phyloP scores from a whole-genome alignment of 2,888 invertebrate genomes.

The Macrostomum cliftonense region DNA sequence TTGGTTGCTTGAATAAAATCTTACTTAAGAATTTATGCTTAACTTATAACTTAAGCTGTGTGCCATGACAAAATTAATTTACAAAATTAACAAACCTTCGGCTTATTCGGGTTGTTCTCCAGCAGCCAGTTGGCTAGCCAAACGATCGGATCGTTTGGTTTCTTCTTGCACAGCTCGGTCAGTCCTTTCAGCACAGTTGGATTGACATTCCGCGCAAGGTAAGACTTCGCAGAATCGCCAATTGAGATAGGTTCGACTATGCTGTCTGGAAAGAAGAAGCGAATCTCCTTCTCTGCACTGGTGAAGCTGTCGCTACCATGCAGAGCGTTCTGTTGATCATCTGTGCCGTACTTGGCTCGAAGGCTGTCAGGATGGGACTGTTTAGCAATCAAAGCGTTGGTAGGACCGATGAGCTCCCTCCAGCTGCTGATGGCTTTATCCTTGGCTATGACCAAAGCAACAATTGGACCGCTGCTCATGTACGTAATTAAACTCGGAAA shows the following conservation, averaged over 20 bases:
- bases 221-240: slow-evolving; percentile 48
- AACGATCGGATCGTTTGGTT: slow-evolving; percentile 54
- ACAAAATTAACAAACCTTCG: slow-evolving; percentile 19
- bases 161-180: slow-evolving; percentile 49
- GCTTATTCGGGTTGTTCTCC: slow-evolving; percentile 56
- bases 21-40: too few relatives aligned
- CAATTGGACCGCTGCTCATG: slow-evolving; percentile 56
- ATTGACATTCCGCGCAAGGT: slow-evolving; percentile 50
- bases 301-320: slow-evolving; percentile 55
- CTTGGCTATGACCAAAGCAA: slow-evolving; percentile 50
- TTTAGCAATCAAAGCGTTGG: slow-evolving; percentile 37
- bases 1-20: too few relatives aligned
- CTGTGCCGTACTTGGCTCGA: slow-evolving; percentile 53
- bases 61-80: too few relatives aligned
- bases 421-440: slow-evolving; percentile 54
- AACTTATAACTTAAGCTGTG: too few relatives aligned
- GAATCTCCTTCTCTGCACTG: slow-evolving; percentile 57
- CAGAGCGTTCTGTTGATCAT: slow-evolving; percentile 47
- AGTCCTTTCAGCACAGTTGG: slow-evolving; percentile 45
- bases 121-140: slow-evolving; percentile 60
- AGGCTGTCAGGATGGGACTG: slow-evolving; percentile 53
- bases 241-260: slow-evolving; percentile 53
- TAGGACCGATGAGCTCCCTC: slow-evolving; percentile 54
- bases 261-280: slow-evolving; percentile 70
- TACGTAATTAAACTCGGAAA: slow-evolving; percentile 61